phyloP scores from a whole-genome alignment of 1,140 invertebrate species.

The Bemisia tabaci region DNA sequence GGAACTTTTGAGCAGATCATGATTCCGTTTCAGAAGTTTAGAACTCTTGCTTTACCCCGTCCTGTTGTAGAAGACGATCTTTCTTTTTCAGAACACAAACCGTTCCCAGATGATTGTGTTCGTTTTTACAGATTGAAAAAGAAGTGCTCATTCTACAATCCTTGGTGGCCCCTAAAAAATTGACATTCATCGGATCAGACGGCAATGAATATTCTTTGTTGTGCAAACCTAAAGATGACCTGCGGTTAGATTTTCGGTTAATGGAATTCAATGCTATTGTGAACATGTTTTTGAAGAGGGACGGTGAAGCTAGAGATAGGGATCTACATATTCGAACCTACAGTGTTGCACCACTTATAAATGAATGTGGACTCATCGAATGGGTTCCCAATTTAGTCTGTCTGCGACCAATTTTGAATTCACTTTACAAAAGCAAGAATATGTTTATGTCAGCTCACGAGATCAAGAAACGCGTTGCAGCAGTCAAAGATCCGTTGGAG shows the following conservation, averaged over 20 bases:
- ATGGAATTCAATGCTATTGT: conserved; percentile 96
- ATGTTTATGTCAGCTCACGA: not conserved
- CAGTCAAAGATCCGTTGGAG: conserved; percentile 39
- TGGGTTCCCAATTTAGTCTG: conserved; percentile 83
- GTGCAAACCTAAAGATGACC: conserved; percentile 91
- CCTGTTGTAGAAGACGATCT: conserved; percentile 16
- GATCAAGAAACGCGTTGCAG: conserved; percentile 2
- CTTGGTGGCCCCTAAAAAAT: conserved; percentile 75
- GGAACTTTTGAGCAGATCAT: conserved; percentile 44
- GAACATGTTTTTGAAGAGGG: conserved; percentile 75
- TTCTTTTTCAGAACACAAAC: conserved; percentile 36
- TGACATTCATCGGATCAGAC: conserved; percentile 69
- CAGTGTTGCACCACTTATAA: conserved; percentile 80
- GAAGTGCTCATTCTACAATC: conserved; percentile 68
- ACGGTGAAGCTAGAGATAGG: conserved; percentile 67
- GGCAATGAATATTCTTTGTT: conserved; percentile 80
- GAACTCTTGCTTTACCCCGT: conserved; percentile 56
- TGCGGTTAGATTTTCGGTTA: conserved; percentile 84
- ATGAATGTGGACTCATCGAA: conserved; percentile 88
- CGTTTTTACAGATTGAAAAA: conserved; percentile 57
- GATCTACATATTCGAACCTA: conserved; percentile 83
- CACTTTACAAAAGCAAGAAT: not conserved
- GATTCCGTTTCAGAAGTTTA: conserved; percentile 70
- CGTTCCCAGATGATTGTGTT: conserved; percentile 49
- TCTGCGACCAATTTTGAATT: conserved; percentile 39